These are phyloP conservation scores for Metacarcinus magister DNA, from an alignment of 2,888 invertebrate species.

Conservation along the genomic window DNA sequence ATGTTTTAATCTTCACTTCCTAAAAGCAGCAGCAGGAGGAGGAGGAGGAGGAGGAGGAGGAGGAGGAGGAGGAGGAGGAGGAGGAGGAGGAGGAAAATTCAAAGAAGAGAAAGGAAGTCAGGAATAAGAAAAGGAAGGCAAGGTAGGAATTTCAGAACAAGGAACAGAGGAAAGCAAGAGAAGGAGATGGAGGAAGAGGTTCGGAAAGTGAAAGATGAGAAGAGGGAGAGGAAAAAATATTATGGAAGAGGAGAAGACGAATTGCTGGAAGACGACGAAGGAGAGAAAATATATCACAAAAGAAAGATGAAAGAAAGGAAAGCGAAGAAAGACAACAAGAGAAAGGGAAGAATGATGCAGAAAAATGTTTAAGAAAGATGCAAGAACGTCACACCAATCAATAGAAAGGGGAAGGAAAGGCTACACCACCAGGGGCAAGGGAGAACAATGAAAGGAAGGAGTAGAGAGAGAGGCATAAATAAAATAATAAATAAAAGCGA, in stretches of 20 bases:
- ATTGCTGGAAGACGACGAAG: neutral
- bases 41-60: neutral
- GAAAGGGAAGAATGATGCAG: neutral
- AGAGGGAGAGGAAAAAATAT: neutral
- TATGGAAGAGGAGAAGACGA: neutral
- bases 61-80: neutral
- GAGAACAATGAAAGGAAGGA: neutral
- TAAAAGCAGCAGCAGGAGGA: neutral
- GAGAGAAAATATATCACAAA: neutral
- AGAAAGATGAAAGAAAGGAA: neutral
- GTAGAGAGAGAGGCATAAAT: neutral
- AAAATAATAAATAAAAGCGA: neutral
- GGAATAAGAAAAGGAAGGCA: neutral
- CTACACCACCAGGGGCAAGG: neutral
- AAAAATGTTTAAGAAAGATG: neutral
- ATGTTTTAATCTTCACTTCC: neutral
- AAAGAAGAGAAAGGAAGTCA: neutral
- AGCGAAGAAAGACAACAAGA: neutral
- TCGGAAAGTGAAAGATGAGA: conserved; percentile 14
- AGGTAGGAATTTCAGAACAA: neutral
- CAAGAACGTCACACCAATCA: neutral
- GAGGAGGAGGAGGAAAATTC: neutral
- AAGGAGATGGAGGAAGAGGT: neutral
- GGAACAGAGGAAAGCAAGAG: neutral
- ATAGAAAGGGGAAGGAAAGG: neutral